These are phyloP conservation scores for Myripristis jacobus DNA, from an alignment of 2,797 vertebrate species.

Conservation along the genomic window DNA sequence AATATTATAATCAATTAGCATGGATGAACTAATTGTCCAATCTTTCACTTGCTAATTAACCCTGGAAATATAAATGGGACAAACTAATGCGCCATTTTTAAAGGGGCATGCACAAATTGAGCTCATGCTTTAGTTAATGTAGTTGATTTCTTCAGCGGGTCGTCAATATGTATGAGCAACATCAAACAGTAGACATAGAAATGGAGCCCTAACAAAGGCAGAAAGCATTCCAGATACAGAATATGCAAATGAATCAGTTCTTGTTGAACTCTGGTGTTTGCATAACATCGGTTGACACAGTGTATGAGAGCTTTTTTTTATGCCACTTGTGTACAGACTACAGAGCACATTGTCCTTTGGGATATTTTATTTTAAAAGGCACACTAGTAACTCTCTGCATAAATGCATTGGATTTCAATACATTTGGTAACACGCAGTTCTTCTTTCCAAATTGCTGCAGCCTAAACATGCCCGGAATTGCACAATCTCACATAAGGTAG, in stretches of 20 bases:
- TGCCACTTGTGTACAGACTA: conserved; percentile 70
- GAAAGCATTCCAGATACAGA: conserved; percentile 68
- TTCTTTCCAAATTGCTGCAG: conserved; percentile 40
- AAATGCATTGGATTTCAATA: conserved; percentile 43
- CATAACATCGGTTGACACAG: conserved; percentile 72
- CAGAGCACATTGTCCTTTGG: conserved; percentile 76
- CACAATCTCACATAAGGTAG: conserved; percentile 25
- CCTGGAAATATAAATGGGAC: conserved; percentile 76
- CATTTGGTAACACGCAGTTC: conserved; percentile 18
- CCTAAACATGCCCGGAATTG: conserved; percentile 51
- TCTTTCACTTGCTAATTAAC: conserved; percentile 80
- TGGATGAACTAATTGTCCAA: conserved; percentile 80
- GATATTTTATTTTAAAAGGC: conserved; percentile 73
- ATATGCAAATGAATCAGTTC: conserved; percentile 77
- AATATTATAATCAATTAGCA: conserved; percentile 84
- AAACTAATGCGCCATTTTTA: conserved; percentile 64
- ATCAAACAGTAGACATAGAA: conserved; percentile 78
- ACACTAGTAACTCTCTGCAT: conserved; percentile 30
- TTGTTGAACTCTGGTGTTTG: conserved; percentile 74
- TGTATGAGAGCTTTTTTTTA: conserved; percentile 54
- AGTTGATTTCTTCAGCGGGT: conserved; percentile 63
- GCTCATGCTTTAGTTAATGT: conserved; percentile 63
- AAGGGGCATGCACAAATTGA: conserved; percentile 66
- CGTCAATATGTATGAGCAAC: conserved; percentile 83
- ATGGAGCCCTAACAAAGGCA: conserved; percentile 65